phyloP scores from a whole-genome alignment of 2,113 vertebrate species.

The Montifringilla adamsi region DNA sequence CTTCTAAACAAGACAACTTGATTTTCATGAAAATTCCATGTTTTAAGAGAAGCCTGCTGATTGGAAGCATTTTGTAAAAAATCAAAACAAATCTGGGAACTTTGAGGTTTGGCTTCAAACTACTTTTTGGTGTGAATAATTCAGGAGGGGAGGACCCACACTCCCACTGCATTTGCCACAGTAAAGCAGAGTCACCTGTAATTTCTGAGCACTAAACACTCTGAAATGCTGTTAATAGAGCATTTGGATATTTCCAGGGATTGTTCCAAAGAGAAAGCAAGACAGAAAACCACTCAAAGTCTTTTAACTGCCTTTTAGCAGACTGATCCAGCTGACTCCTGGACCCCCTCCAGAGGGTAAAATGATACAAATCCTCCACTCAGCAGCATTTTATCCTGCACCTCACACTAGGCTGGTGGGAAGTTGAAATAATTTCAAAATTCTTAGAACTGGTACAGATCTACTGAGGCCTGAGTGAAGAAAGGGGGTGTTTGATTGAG shows the following conservation, averaged over 20 bases:
- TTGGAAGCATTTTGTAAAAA: background rate
- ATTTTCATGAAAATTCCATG: background rate
- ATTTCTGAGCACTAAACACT: background rate
- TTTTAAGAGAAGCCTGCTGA: background rate
- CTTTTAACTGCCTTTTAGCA: conserved; percentile 24
- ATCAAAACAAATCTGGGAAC: conserved; percentile 18
- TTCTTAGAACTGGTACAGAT: background rate
- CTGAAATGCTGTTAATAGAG: background rate
- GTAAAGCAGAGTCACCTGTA: conserved; percentile 2
- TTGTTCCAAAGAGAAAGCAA: background rate
- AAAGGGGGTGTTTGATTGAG: background rate
- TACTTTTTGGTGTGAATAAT: background rate
- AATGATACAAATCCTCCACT: background rate
- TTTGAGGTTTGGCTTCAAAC: background rate
- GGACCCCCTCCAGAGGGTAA: background rate
- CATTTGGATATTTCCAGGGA: background rate
- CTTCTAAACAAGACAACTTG: background rate
- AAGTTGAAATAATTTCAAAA: background rate
- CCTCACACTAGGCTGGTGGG: background rate
- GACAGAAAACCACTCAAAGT: background rate
- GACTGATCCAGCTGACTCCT: background rate
- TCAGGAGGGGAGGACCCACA: background rate
- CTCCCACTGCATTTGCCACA: conserved; percentile 1
- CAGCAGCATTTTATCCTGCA: background rate
- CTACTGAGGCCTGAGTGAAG: background rate